phyloP scores from a whole-genome alignment of 2,888 invertebrate species.

The Idaea biselata region DNA sequence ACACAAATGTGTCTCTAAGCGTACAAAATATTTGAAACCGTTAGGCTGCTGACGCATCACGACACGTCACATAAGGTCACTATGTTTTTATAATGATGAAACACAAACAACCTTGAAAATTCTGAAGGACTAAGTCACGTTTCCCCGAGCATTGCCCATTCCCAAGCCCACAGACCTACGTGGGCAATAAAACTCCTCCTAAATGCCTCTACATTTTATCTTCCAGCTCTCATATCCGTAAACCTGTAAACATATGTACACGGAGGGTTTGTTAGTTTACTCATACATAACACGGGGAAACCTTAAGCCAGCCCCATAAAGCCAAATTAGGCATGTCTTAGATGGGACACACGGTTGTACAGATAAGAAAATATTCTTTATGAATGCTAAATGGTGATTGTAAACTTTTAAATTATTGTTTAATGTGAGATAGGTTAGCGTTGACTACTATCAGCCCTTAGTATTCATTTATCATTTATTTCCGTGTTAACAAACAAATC shows the following conservation, averaged over 20 bases:
- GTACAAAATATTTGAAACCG: too few species aligned
- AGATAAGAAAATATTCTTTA: not conserved
- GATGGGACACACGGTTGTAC: constrained; percentile 29
- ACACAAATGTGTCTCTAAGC: too few species aligned
- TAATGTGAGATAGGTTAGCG: too few species aligned
- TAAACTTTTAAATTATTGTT: not conserved
- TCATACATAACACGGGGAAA: constrained; percentile 41
- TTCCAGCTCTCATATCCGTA: constrained; percentile 26
- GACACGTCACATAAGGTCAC: too few species aligned
- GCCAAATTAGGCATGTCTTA: constrained; percentile 64
- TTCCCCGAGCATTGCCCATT: not conserved
- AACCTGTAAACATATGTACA: constrained; percentile 33
- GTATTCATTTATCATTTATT: too few species aligned
- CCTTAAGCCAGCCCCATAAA: constrained; percentile 59
- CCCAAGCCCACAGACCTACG: constrained; percentile 8
- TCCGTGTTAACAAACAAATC: too few species aligned
- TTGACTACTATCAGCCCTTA: too few species aligned
- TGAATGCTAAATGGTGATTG: not conserved
- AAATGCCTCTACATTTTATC: constrained; percentile 25
- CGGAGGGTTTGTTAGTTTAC: constrained; percentile 47
- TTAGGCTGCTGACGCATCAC: too few species aligned
- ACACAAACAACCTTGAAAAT: too few species aligned
- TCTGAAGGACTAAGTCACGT: too few species aligned
- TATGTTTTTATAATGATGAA: too few species aligned
- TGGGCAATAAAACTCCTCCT: constrained; percentile 19